These are phyloP conservation scores for Dipodomys stephensi DNA, from an alignment of 2,113 vertebrate species.

Conservation along the genomic window DNA sequence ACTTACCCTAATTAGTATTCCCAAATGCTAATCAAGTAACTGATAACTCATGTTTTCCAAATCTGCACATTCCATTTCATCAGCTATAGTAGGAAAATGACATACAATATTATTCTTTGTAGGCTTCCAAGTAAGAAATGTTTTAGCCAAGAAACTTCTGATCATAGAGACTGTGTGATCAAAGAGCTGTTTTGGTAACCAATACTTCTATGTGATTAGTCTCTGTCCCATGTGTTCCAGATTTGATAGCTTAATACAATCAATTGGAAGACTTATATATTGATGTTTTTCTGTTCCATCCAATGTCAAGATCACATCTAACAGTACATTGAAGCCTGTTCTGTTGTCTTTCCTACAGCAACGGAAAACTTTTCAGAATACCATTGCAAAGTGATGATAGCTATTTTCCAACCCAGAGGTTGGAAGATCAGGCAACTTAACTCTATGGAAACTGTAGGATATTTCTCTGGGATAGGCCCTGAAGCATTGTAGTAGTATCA, in stretches of 20 bases:
- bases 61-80: constrained; percentile 71
- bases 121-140: constrained; percentile 60
- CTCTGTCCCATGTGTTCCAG: constrained; percentile 24
- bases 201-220: neutral
- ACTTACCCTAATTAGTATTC: constrained; percentile 74
- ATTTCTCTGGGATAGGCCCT: neutral
- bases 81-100: constrained; percentile 66
- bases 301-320: neutral
- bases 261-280: neutral
- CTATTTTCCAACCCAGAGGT: constrained; percentile 70
- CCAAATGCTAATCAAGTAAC: constrained; percentile 73
- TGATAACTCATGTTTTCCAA: constrained; percentile 71
- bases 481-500: constrained; percentile 25
- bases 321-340: constrained; percentile 20
- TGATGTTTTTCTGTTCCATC: neutral
- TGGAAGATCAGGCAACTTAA: constrained; percentile 34
- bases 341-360: constrained; percentile 31
- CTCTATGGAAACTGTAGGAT: neutral
- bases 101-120: constrained; percentile 60
- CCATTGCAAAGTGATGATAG: constrained; percentile 10
- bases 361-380: constrained; percentile 42
- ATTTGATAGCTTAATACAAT: constrained; percentile 10
- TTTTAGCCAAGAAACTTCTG: constrained; percentile 60
- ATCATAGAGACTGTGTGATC: constrained; percentile 36
- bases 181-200: constrained; percentile 38